Evolutionary conservation across 2,797 vertebrate genomes (phyloP), one percentile per base, ranked within the genome.

Genomic region (Labeo calbasu): DNA sequence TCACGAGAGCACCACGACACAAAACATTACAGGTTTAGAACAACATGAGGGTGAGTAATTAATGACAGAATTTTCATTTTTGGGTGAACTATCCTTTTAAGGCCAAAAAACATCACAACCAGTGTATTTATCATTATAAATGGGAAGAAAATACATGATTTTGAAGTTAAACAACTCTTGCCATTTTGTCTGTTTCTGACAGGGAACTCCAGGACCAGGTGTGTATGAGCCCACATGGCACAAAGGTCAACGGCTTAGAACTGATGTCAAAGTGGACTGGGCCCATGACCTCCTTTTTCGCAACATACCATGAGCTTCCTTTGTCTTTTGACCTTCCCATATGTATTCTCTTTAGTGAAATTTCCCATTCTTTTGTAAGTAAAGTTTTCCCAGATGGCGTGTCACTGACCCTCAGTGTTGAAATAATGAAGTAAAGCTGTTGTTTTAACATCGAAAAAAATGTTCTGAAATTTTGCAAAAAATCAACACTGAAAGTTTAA

Each of bases 151-250:
- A 3, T 68, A 14, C 4, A 68, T 17, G 19, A 50, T 53, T 63
- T 50, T 14, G 3, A 21, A 13, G 15, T 40, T 65, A 25, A 65
- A 48, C 71, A 40, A 46, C 40, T 75, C 11, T 85, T 23, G 69
- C n/a, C 69, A 23, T 59, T 59, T 68, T 73, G 13, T 11, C 36
- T 82, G 7, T 69, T 51, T 70, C 19, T 87, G 84, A 70, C 88
- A 95, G 95, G 94, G 90, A 90, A 92, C 93, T 55, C 93, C 92
- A 0, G 94, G 94, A 68, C 94, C 96, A 0, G 94, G 95, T 86
- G 90, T 93, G 0, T 95, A 90, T 6, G 89, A 91, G 51, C 78
- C 91, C 21, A 89, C 81, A 0, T 87, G 81, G 85, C 94, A 94
- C 61, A 86, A 90, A 84, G 92, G 91, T 13, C 92, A 85, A 68